Conservation (phyloP, 1,140 invertebrate species). For the Drosophila kepulauana region DNA sequence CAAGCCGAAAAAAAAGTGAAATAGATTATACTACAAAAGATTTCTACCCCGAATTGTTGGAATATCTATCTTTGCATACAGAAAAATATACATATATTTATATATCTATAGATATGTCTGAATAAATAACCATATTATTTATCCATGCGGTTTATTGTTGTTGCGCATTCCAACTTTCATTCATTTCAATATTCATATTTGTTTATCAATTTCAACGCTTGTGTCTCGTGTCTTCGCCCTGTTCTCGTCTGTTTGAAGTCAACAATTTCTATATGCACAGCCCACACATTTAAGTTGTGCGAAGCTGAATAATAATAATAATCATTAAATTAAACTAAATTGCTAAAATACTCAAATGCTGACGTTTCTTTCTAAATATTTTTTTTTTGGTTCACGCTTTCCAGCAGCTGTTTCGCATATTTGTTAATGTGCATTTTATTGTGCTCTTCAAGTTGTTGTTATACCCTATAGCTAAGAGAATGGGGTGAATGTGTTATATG, state of each 20-base stretch:
- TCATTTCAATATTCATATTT: conserved; percentile 48
- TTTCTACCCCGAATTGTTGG: conserved; percentile 33
- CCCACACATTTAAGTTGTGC: conserved; percentile 27
- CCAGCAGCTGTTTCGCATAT: conserved; percentile 70
- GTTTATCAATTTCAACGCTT: conserved; percentile 54
- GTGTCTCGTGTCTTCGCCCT: conserved; percentile 41
- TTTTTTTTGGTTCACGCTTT: conserved; percentile 48
- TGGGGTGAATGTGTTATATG: neutral
- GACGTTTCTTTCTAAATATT: conserved; percentile 60
- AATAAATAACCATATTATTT: conserved; percentile 38
- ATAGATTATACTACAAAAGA: conserved; percentile 37
- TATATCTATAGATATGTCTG: conserved; percentile 18
- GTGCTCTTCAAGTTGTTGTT: conserved; percentile 37
- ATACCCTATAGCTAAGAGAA: neutral
- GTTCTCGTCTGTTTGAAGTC: conserved; percentile 38
- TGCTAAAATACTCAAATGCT: conserved; percentile 34
- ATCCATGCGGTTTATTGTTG: conserved; percentile 13
- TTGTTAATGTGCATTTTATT: conserved; percentile 72
- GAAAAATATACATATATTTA: conserved; percentile 1
- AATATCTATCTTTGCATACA: conserved; percentile 18
- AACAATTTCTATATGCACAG: conserved; percentile 52
- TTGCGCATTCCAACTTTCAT: conserved; percentile 44
- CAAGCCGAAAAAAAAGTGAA: conserved; percentile 22
- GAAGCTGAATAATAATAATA: conserved; percentile 47
- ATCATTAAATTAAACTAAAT: conserved; percentile 58